Percentiles rank a stretch among this genome's conserved stretches.
Conservation (phyloP, 2,888 invertebrate species). For the Meganola albula region DNA sequence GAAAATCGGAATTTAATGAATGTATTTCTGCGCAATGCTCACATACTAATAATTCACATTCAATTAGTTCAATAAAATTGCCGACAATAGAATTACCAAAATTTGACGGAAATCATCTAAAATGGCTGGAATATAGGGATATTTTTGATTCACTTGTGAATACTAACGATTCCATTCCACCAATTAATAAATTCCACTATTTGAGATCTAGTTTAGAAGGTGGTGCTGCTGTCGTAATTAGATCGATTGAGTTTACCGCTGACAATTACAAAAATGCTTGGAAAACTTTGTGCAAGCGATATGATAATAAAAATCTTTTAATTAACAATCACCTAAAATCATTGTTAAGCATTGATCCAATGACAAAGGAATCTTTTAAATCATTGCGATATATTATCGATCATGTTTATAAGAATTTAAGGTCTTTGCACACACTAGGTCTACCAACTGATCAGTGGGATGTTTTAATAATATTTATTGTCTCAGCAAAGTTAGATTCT, state of each 20-base stretch:
- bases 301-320: slow-evolving; percentile 5
- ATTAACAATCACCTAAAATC: slow-evolving; percentile 5
- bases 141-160: slow-evolving; percentile 20
- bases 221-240: slow-evolving; percentile 14
- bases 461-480: too few species aligned
- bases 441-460: slow-evolving; percentile 1
- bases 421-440: slow-evolving; percentile 6
- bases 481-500: too few species aligned
- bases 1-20: too few species aligned
- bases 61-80: too few species aligned
- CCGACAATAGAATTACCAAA: too few species aligned
- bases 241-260: slow-evolving; percentile 14
- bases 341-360: slow-evolving; percentile 2
- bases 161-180: slow-evolving; percentile 15
- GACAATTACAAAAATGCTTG: slow-evolving; percentile 14
- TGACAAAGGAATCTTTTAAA: slow-evolving; percentile 1
- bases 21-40: too few species aligned
- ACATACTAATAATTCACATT: too few species aligned
- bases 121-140: slow-evolving; percentile 22
- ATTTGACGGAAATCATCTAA: too few species aligned
- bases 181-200: slow-evolving; percentile 26
- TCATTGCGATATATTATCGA: slow-evolving; percentile 5
- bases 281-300: slow-evolving; percentile 7
- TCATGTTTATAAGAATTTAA: slow-evolving; percentile 5
- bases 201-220: slow-evolving; percentile 16